Conservation (phyloP, 2,888 invertebrate genomes). For the Catocala nupta region DNA sequence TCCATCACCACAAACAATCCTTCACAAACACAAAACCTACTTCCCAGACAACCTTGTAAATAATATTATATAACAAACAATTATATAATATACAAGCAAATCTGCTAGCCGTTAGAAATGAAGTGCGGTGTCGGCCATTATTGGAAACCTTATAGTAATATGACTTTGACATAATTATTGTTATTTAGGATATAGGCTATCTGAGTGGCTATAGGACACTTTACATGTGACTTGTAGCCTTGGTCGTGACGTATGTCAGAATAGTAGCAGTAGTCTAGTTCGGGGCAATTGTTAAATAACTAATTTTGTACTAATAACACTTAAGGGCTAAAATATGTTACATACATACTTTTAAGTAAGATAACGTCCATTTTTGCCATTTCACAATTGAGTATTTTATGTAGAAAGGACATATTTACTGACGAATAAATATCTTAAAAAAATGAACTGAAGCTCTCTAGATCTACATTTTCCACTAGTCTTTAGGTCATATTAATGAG, state of each 20-base stretch:
- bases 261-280: not conserved
- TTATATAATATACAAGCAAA: slow-evolving; percentile 18
- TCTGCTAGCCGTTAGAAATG: slow-evolving; percentile 7
- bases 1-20: too few relatives aligned
- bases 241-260: not conserved
- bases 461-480: too few relatives aligned
- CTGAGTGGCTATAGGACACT: slow-evolving; percentile 36
- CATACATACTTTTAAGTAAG: too few relatives aligned
- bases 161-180: slow-evolving; percentile 19
- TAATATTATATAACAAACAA: slow-evolving; percentile 14
- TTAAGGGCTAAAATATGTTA: too few relatives aligned
- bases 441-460: too few relatives aligned
- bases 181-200: slow-evolving; percentile 16
- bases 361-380: too few relatives aligned
- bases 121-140: slow-evolving; percentile 7
- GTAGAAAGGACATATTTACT: too few relatives aligned
- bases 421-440: too few relatives aligned
- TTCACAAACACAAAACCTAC: not conserved
- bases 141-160: slow-evolving; percentile 1
- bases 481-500: too few relatives aligned
- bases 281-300: not conserved
- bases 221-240: slow-evolving; percentile 26
- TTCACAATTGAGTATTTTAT: too few relatives aligned
- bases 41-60: not conserved
- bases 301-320: too few relatives aligned